A percentile compares a stretch with the other conserved stretches of the same genome.
These are phyloP conservation scores for Philereme vetulata DNA, from an alignment of 2,888 invertebrate species.

Conservation along the genomic window DNA sequence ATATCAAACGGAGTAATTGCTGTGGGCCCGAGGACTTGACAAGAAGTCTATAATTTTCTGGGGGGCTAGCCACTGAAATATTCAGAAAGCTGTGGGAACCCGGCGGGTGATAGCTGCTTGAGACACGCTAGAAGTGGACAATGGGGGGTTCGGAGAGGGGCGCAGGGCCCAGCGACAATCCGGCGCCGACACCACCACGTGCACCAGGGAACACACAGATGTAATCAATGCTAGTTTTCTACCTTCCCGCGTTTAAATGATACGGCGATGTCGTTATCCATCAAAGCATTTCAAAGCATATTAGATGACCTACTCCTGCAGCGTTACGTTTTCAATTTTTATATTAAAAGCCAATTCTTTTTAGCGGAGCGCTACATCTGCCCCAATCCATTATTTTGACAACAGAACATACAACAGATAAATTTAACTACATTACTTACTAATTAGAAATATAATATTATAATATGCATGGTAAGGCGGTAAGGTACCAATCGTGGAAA, in stretches of 20 bases:
- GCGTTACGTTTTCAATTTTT: too few species aligned
- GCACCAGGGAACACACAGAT: conserved; percentile 58
- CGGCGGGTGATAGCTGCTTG: conserved; percentile 47
- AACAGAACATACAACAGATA: too few species aligned
- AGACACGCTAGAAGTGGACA: conserved; percentile 32
- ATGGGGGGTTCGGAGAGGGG: conserved; percentile 36
- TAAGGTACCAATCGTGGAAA: not conserved
- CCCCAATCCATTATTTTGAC: too few species aligned
- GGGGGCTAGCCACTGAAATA: conserved; percentile 68
- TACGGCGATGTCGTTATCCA: conserved; percentile 16
- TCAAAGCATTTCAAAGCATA: conserved; percentile 10
- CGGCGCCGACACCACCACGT: conserved; percentile 32
- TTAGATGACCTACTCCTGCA: too few species aligned
- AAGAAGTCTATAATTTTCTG: conserved; percentile 72
- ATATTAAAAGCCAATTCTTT: too few species aligned
- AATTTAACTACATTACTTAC: not conserved
- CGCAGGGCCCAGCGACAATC: conserved; percentile 31
- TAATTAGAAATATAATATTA: not conserved
- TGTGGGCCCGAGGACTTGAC: conserved; percentile 49
- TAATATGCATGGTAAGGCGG: not conserved
- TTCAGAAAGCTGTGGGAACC: conserved; percentile 70
- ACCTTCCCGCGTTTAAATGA: conserved; percentile 23
- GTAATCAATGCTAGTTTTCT: conserved; percentile 48
- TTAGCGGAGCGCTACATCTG: too few species aligned
- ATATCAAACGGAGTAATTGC: conserved; percentile 65